Base-by-base conservation (phyloP, 2,113 vertebrate genomes). In the Eptesicus fuscus region DNA sequence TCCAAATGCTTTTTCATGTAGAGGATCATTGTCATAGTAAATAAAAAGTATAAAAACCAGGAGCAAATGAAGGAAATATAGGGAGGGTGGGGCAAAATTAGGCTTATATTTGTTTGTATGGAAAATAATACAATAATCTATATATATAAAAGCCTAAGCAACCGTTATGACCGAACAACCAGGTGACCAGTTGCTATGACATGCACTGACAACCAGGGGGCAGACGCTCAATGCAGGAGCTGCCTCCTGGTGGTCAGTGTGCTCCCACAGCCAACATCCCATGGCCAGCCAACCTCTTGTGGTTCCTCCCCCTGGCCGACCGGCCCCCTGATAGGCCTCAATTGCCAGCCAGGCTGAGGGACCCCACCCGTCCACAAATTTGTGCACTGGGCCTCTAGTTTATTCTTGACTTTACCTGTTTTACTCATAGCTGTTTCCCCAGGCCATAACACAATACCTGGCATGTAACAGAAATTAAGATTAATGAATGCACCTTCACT, bases 1-100 rank as follows among this genome's bases (percentile, higher is more conserved):
- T 78, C 77, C 47, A 87, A 87, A 79, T 78, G 44, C 49, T 89
- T 32, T 91, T 94, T 53, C 89, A 70, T 88, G 76, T 65, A 23
- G 40, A 92, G 47, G 17, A 63, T 56, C 49, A 40, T 53, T 93
- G 79, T 88, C 42, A 74, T 35, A 86, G 11, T 7, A 2, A 42
- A 67, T 69, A 53, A 40, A 69, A 73, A 13, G 37, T 22, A 70
- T 23, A 73, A 87, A 84, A 91, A 94, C 2, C 35, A 69, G 30
- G 16, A 25, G 37, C 61, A 88, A 76, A 71, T 18, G n/a, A 16
- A 23, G 16, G 1, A 79, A 90, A 76, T 32, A 14, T 67, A 92
- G 53, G 25, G 2, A 51, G 30, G 5, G 47, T 77, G 44, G 74
- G 74, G 9, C 30, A 77, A n/a, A 77, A n/a, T 47, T 51, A 77